Evolutionary conservation across 2,113 vertebrate species (phyloP), one percentile per base, ranked within the genome.

Genomic region (Burhinus oedicnemus): DNA sequence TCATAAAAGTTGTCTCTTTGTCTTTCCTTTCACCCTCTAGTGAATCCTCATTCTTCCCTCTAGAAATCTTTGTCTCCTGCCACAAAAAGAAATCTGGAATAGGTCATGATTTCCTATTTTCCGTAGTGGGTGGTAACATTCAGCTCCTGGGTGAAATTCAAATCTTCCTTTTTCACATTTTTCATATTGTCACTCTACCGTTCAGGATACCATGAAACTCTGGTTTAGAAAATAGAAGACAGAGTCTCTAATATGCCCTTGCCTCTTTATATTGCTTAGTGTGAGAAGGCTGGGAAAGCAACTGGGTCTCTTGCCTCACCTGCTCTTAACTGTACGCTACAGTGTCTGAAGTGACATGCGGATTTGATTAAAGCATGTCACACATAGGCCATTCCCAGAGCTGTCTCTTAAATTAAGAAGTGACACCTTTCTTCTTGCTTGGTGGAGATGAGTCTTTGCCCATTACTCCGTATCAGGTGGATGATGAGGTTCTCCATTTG

Each of bases 161-260:
- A 2, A 23, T 94, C 55, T 71, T 62, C 30, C 21, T 70, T 82
- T 83, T 78, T 58, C 36, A 30, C 1, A 0, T 68, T 75, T 79
- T 84, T 83, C 2, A 0, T 79, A 20, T 29, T 79, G 19, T 40
- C 34, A 15, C 30, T 72, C 54, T 2, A 54, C 36, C 1, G 0
- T 87, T 45, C 47, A 57, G 81, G 34, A 29, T 47, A 38, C 25
- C 25, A 22, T 54, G 36, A 75, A 85, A 45, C 4, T 15, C 5
- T 45, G 11, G 34, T 20, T 47, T 88, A 58, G 64, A 92, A 74
- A 88, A 47, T 2, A 64, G 20, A 76, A 47, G 36, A 42, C 12
- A n/a, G 8, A 11, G 70, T 74, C n/a, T 79, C 21, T 49, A 21
- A 4, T 16, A 6, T n/a, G 18, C 58, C 17, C 32, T 60, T 74